phyloP scores from a whole-genome alignment of 2,113 vertebrate genomes.

The cattle (Bos taurus) region ARS-UCD2.0 NC_037340.1:10384001-10384500 shows the following conservation, averaged over 20 bases:
- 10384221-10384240: not conserved
- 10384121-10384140: not conserved
- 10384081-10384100: not conserved
- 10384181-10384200: not conserved
- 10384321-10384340: not conserved
- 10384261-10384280: not conserved
- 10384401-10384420: not conserved
- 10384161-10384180: not conserved
- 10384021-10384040: not conserved
- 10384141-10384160: not conserved
- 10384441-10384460: not conserved
- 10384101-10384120: not conserved
- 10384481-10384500: accelerated
- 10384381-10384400: not conserved
- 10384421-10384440: not conserved
- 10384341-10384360: not conserved
- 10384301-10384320: not conserved
- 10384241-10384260: not conserved
- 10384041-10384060: not conserved
- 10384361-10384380: not conserved
- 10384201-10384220: not conserved
- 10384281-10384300: not conserved
- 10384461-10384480: not conserved
- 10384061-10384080: not conserved
- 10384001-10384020: not conserved